Evolutionary conservation across 2,888 invertebrate genomes (phyloP).

Genomic region (Drosophila sordidula): DNA sequence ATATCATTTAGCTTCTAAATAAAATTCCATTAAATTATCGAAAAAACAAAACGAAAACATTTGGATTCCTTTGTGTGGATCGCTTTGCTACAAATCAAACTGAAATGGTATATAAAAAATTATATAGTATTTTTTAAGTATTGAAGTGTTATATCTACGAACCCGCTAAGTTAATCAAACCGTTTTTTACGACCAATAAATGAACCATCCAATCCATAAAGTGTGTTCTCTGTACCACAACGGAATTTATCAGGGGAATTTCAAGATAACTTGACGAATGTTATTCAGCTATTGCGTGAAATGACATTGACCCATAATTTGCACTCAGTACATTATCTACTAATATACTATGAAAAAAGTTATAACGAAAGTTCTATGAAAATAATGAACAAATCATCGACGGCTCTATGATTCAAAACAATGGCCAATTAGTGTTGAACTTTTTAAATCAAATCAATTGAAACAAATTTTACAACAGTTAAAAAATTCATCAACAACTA

Average conservation of each 20-base stretch:
- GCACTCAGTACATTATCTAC: neutral
- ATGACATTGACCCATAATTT: slow-evolving; percentile 26
- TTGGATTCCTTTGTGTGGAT: slow-evolving; percentile 7
- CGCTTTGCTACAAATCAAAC: neutral
- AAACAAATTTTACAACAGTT: no score
- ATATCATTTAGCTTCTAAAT: slow-evolving; percentile 36
- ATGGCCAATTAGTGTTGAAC: no score
- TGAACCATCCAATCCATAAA: slow-evolving; percentile 25
- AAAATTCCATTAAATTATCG: slow-evolving; percentile 13
- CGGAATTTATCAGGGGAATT: slow-evolving; percentile 12
- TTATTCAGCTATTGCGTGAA: slow-evolving; percentile 21
- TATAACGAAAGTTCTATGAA: neutral
- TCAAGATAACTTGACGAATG: slow-evolving; percentile 42
- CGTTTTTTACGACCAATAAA: slow-evolving; percentile 56
- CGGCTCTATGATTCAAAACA: no score
- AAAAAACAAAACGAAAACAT: slow-evolving; percentile 4
- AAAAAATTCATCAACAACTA: no score
- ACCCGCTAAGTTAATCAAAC: slow-evolving; percentile 43
- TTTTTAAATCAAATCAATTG: no score
- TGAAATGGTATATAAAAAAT: neutral
- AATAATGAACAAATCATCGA: neutral
- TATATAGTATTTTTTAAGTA: neutral
- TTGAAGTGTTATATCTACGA: slow-evolving; percentile 20
- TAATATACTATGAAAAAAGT: slow-evolving; percentile 7
- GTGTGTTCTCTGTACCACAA: slow-evolving; percentile 10